Evolutionary conservation across 2,113 vertebrate genomes (phyloP).

Genomic region (Hyaena hyaena): DNA sequence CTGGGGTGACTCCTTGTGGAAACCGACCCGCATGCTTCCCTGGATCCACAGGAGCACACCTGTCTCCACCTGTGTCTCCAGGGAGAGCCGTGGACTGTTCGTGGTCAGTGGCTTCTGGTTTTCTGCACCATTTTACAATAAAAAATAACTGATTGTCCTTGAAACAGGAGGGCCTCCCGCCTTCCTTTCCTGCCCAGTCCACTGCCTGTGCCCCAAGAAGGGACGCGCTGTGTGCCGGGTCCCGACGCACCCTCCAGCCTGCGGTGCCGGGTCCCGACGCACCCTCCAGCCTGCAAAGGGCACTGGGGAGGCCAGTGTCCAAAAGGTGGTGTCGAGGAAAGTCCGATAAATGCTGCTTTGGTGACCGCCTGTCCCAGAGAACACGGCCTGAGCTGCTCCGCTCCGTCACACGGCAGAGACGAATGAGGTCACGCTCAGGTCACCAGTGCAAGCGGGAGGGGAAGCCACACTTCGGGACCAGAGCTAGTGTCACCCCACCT

Average conservation of each 20-base stretch:
- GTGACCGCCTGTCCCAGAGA: rapidly evolving
- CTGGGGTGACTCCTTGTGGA: neutral
- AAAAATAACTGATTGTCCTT: neutral
- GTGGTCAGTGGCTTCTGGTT: neutral
- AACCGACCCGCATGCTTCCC: neutral
- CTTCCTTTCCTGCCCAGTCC: neutral
- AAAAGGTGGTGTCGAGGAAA: rapidly evolving
- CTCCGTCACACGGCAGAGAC: too few species aligned
- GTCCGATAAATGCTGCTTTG: neutral
- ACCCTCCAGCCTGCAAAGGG: neutral
- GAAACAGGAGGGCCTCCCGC: neutral
- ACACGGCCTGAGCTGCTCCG: neutral
- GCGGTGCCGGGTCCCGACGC: neutral
- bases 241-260: neutral
- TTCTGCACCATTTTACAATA: neutral
- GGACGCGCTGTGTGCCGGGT: neutral
- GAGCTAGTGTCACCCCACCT: too few species aligned
- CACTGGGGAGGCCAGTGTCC: neutral
- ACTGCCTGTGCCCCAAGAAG: neutral
- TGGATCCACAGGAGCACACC: neutral
- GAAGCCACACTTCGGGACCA: too few species aligned
- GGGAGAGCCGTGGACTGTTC: neutral
- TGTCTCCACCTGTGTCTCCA: neutral
- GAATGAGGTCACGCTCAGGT: neutral
- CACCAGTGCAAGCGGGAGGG: neutral